Evolutionary conservation across 2,113 vertebrate genomes (phyloP), one percentile per base, ranked within the genome.

Genomic region (Melanerpes formicivorus): DNA sequence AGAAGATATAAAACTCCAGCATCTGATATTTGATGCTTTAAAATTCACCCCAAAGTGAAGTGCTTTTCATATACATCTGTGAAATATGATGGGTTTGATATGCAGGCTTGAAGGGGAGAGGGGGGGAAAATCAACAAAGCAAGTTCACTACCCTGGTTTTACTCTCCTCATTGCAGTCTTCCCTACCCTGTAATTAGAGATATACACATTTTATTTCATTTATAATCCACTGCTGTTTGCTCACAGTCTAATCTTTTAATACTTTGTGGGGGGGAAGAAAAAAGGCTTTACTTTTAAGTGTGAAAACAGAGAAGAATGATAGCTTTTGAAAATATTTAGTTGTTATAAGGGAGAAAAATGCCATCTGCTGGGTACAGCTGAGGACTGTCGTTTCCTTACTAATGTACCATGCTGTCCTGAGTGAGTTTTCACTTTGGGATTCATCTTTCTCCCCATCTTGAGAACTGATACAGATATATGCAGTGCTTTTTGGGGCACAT

Each of bases 361-460:
- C 94, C 95, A 96, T 95, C 95, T 96, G 93, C 93, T 95, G 94
- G 94, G 94, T 94, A 83, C 76, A 95, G 80, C 76, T 93, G 88
- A 93, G 73, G 95, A 95, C 76, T 95, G 84, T 85, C 70, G 85
- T 52, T 88, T 74, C 55, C 58, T 74, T 67, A 63, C 30, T 56
- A 82, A 71, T 14, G 90, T 15, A 73, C 5, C 42, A 52, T 5
- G 13, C 79, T 93, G 54, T 40, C 78, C 64, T 59, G 14, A 80
- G 56, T 0, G 3, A 65, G n/a, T 67, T 69, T 85, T 88, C 42
- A 19, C 21, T 73, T 70, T 14, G 27, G 63, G 60, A 6, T n/a
- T 77, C 3, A 9, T 74, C 77, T 63, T 79, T 56, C 26, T 23
- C 13, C 55, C 17, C 25, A 67, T 37, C 56, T 52, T 52, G 44